Evolutionary conservation across 1,140 invertebrate species (phyloP), one percentile per base, ranked within the genome.

Genomic region (Acromyrmex charruanus): DNA sequence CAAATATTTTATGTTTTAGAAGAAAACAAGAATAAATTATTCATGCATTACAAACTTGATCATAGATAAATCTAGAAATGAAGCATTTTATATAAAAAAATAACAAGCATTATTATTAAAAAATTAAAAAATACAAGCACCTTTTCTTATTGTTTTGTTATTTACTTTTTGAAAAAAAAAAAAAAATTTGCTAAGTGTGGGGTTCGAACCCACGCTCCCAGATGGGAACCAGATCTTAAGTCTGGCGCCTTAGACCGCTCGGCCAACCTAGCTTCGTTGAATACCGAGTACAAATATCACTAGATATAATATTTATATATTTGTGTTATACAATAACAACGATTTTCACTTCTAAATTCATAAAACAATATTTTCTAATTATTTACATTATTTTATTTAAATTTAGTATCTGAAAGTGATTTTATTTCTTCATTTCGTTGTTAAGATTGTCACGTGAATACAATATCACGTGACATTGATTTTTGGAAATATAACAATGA

Each of bases 181-280:
- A 92, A 89, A 21, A 21, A 10, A n/a, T 89, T 93, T 95, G 95
- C 95, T 95, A 95, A 94, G 95, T 96, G 95, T 96, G 95, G 95
- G 95, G 95, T 95, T 96, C 96, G 95, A 96, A 96, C 96, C 95
- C 95, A 96, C 96, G 95, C 95, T 95, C 95, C 95, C 95, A 90
- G 86, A 90, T 84, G 95, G 95, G 95, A 96, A 96, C 95, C 95
- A 96, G 95, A 96, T 89, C 95, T 96, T 96, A 96, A 96, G 92
- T 96, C 95, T 96, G 95, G 95, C 95, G 95, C 95, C 95, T 96
- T 96, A 95, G 95, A 96, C 95, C 95, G 94, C 95, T 96, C 95
- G 95, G 95, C 95, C 95, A 96, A 96, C 95, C 94, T 95, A 94
- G 94, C 94, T 87, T 84, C 1, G 10, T 2, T 31, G 55, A 71